These are phyloP conservation scores for Siniperca scherzeri DNA, from an alignment of 2,797 vertebrate genomes.

Conservation along the genomic window DNA sequence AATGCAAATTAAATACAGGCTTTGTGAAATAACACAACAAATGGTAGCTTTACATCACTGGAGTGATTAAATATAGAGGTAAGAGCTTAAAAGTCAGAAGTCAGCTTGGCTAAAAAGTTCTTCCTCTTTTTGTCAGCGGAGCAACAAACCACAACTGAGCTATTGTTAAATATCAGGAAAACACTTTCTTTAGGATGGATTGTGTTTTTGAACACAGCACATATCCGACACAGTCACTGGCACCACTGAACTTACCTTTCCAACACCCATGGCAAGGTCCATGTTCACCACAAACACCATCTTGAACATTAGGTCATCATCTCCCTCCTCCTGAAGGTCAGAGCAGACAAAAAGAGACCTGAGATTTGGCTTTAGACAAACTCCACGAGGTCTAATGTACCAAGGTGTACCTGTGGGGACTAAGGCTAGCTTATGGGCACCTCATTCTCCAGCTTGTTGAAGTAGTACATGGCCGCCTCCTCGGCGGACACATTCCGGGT, in stretches of 20 bases:
- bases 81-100: not conserved
- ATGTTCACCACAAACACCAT: constrained; percentile 93
- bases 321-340: constrained; percentile 84
- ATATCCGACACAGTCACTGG: not conserved
- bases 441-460: constrained; percentile 91
- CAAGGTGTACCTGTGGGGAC: constrained; percentile 78
- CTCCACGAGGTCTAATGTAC: constrained; percentile 66
- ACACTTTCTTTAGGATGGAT: not conserved
- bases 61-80: too few species aligned
- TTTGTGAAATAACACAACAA: not conserved
- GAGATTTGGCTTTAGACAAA: constrained; percentile 71
- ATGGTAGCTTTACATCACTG: too few species aligned
- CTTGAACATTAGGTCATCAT: constrained; percentile 86
- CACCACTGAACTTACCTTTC: constrained; percentile 81
- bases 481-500: constrained; percentile 90
- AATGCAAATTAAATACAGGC: not conserved
- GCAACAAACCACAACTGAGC: not conserved
- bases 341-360: constrained; percentile 57
- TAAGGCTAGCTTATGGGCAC: constrained; percentile 84
- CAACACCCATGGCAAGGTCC: constrained; percentile 89
- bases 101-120: not conserved
- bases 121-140: not conserved
- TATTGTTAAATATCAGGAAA: not conserved
- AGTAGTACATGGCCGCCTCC: constrained; percentile 91
- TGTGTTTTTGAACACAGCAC: not conserved